phyloP scores from a whole-genome alignment of 2,797 vertebrate species.

The Catamblyrhynchus diadema region DNA sequence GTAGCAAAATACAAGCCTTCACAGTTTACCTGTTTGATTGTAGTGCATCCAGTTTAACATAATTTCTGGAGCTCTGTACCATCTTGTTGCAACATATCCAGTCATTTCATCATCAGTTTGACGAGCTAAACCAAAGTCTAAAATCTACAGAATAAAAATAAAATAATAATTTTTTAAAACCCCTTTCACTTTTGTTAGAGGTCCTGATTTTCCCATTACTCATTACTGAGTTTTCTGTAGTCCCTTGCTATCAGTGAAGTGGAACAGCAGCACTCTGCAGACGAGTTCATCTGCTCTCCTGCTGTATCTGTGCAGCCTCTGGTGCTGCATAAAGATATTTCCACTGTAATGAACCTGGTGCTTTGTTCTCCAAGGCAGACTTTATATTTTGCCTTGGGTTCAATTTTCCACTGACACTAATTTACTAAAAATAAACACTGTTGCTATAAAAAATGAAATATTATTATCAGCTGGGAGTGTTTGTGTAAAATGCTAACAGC shows the following conservation, averaged over 20 bases:
- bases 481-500: background rate
- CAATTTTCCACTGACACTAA: background rate
- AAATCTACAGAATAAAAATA: constrained; percentile 80
- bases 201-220: background rate
- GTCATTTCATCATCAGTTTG: constrained; percentile 99
- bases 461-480: background rate
- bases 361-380: background rate
- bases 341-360: background rate
- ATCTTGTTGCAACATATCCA: constrained; percentile 95
- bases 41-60: constrained; percentile 99
- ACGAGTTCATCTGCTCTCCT: background rate
- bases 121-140: constrained; percentile 95
- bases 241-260: fast-evolving
- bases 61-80: constrained; percentile 97
- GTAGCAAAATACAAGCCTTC: background rate
- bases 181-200: background rate
- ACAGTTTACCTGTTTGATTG: constrained; percentile 89
- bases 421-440: background rate
- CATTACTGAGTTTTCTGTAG: background rate
- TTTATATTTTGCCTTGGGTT: background rate
- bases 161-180: background rate
- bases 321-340: background rate
- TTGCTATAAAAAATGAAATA: background rate
- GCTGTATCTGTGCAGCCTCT: background rate
- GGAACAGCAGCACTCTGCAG: background rate